These are phyloP conservation scores for Periophthalmus modestus DNA, from an alignment of 2,113 vertebrate genomes.

Conservation along the genomic window DNA sequence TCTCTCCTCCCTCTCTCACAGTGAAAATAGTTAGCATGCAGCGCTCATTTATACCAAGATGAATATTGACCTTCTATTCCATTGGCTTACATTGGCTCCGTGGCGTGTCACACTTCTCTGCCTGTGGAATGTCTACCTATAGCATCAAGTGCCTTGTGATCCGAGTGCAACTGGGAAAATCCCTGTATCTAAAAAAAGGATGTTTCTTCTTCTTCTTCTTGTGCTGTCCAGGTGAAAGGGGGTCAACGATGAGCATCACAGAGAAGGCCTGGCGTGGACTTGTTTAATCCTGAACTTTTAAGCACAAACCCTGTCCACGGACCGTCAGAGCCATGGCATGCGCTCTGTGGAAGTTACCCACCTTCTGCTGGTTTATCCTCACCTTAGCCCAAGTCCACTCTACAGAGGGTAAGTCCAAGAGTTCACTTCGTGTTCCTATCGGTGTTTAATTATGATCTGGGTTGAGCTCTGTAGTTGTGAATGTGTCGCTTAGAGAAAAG, in stretches of 20 bases:
- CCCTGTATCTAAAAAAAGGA: constrained; percentile 56
- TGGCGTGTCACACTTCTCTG: constrained; percentile 29
- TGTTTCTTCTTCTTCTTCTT: constrained; percentile 16
- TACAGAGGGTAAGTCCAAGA: constrained; percentile 88
- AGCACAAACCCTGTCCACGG: constrained; percentile 79
- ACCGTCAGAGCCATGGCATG: constrained; percentile 89
- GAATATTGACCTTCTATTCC: constrained; percentile 50
- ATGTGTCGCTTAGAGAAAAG: neutral
- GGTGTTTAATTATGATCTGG: neutral
- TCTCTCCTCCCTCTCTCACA: neutral
- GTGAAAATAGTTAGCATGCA: constrained; percentile 55
- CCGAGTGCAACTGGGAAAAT: constrained; percentile 32
- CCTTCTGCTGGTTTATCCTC: constrained; percentile 91
- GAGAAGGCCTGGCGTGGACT: constrained; percentile 84
- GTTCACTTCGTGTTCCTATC: neutral
- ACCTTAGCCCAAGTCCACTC: constrained; percentile 89
- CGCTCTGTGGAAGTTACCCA: constrained; percentile 91
- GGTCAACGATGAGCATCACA: constrained; percentile 88
- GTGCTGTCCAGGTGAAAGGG: constrained; percentile 82
- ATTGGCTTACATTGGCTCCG: constrained; percentile 41
- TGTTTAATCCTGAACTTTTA: constrained; percentile 82
- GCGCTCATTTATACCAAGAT: constrained; percentile 69
- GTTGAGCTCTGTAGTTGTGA: neutral
- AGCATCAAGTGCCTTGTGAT: constrained; percentile 33
- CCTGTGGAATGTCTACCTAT: constrained; percentile 35